Base-by-base conservation (phyloP, 2,888 invertebrate genomes). In the Leucoma salicis region DNA sequence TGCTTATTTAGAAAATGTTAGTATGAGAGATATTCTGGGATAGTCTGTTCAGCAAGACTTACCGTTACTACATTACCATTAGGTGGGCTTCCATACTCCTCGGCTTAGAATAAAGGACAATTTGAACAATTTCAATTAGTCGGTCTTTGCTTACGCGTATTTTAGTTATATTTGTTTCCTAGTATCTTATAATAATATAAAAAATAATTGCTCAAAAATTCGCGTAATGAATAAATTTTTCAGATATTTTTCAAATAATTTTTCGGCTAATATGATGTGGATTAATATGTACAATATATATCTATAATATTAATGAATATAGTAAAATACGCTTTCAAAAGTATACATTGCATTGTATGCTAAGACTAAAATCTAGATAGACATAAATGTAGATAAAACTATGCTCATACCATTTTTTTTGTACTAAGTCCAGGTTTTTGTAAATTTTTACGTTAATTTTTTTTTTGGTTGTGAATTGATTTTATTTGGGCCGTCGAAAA, bases 271-370 rank as follows among this genome's bases (percentile, higher is more conserved):
- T 56, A 58, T 58, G 53, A 31, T 40, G 43, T 28, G 37, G 43
- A 44, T 36, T 33, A 29, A 49, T 60, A 41, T 67, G 64, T 73
- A 66, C 60, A 63, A 63, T 68, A 66, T 71, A 62, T 70, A 55
- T 63, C 61, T 62, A 62, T 49, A 51, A 57, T 56, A 62, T 63
- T 29, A 53, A 53, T 52, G 61, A 64, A 68, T 74, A 78, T 77
- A 80, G 74, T 45, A 66, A 69, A 63, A 74, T 74, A 80, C 78
- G 84, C 84, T 83, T 82, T 79, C 56, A 61, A 67, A 75, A 53
- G 79, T 81, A 83, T 82, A 82, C 82, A 80, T 74, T 76, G 72
- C 78, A 79, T 63, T 72, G 78, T 79, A 80, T 74, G 73, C 75
- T 66, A 69, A 47, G 35, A 57, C 42, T 74, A 78, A 78, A 35